Base-by-base conservation (phyloP, 2,113 vertebrate species). In the Climacteris rufus region DNA sequence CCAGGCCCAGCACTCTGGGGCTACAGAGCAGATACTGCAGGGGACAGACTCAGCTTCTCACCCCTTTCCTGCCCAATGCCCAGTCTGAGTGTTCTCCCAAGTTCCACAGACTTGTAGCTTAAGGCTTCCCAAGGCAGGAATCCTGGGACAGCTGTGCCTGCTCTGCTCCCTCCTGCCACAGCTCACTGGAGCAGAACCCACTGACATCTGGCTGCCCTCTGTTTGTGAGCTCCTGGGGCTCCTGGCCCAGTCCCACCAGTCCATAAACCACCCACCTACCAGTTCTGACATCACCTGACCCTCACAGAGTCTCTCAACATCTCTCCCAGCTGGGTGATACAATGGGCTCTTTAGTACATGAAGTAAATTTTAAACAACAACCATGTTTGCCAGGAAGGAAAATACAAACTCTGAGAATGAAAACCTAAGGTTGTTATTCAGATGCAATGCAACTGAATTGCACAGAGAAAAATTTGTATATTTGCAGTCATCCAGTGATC, bases 51-150 rank as follows among this genome's bases (percentile, higher is more conserved):
- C n/a, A 9, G 14, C 1, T 27, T 6, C 49, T 39, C 27, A 39
- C 37, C 11, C 33, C 8, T 19, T 33, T 60, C 20, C 81, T 84
- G 42, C 69, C 12, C 50, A 10, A 2, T 0, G 7, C 13, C 53
- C 47, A 25, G 40, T 1, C 27, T 6, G 1, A 82, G 14, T 9
- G 6, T 0, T 60, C 59, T 83, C 25, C 30, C 45, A 30, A 7
- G 10, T 3, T n/a, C 22, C 40, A 42, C 0, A 8, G 4, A 37
- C 2, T 1, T 15, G 39, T 4, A 81, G 50, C 15, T 27, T 6
- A 14, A 30, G 5, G 44, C 21, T 61, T 23, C 50, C 56, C 78
- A 27, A 20, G 53, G 53, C 45, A 76, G 56, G 18, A 13, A 7
- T 7, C 5, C 1, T 5, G 39, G 35, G 63, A 6, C 44, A 6